These are phyloP conservation scores for Flexamia atlantica DNA, from an alignment of 2,888 invertebrate species.

Conservation along the genomic window DNA sequence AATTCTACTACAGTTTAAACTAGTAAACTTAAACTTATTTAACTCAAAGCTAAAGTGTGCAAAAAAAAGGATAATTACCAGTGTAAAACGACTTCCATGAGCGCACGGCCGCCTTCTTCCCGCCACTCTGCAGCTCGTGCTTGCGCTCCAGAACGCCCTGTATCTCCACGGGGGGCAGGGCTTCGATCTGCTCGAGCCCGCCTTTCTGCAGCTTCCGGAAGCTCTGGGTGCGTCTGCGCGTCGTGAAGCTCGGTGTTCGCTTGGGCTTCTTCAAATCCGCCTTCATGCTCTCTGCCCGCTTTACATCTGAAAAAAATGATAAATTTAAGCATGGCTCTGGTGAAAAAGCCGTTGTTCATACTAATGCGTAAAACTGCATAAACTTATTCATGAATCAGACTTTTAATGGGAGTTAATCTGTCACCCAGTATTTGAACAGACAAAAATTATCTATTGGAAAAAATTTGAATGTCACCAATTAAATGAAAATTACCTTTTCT, in stretches of 20 bases:
- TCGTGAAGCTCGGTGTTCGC: conserved; percentile 96
- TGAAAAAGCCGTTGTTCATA: too few species aligned
- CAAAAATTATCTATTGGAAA: too few species aligned
- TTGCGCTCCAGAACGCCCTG: conserved; percentile 95
- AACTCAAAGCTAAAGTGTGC: too few species aligned
- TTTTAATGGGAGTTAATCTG: too few species aligned
- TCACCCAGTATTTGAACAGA: too few species aligned
- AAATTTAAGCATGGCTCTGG: too few species aligned
- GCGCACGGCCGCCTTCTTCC: conserved; percentile 95
- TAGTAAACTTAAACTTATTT: too few species aligned
- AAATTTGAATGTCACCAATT: too few species aligned
- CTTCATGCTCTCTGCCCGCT: conserved; percentile 95
- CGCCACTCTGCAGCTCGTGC: conserved; percentile 95
- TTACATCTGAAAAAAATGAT: conserved; percentile 77
- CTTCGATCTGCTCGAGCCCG: conserved; percentile 76
- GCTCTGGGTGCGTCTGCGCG: conserved; percentile 91
- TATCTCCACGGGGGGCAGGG: conserved; percentile 92
- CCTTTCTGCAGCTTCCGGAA: conserved; percentile 84
- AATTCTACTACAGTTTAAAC: too few species aligned
- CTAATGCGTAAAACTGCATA: too few species aligned
- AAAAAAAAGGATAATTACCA: conserved; percentile 72
- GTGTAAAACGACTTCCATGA: conserved; percentile 98
- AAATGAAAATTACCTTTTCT: conserved; percentile 76
- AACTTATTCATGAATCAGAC: too few species aligned
- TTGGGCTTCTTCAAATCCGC: conserved; percentile 88